Evolutionary conservation across 2,113 vertebrate genomes (phyloP).

Genomic region (Sturnira hondurensis): DNA sequence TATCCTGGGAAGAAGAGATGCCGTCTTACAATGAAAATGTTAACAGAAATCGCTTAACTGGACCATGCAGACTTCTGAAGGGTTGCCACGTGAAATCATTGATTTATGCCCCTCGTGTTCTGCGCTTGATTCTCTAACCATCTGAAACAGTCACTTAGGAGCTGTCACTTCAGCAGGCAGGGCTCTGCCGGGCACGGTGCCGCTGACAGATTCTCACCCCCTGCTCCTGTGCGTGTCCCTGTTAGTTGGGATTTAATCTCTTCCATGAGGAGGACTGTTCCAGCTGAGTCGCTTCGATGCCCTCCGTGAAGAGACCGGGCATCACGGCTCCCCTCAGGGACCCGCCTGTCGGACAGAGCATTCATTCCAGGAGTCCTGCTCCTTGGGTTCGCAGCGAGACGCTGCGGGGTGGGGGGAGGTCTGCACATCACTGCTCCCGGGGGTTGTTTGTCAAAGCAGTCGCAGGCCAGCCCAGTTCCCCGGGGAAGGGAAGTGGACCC

Average conservation of each 20-base stretch:
- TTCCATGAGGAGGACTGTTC: not conserved
- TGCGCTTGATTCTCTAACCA: not conserved
- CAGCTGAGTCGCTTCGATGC: not conserved
- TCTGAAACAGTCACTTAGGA: not conserved
- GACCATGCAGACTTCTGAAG: not conserved
- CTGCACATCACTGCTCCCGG: not conserved
- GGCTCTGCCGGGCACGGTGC: not conserved
- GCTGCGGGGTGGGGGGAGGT: fast-evolving
- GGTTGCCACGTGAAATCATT: not conserved
- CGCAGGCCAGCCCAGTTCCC: not conserved
- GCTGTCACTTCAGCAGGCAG: fast-evolving
- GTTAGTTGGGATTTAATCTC: not conserved
- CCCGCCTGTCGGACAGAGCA: not conserved
- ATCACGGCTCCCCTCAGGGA: not conserved
- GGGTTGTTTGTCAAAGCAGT: not conserved
- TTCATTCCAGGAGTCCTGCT: not conserved
- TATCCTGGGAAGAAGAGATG: not conserved
- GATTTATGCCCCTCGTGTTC: not conserved
- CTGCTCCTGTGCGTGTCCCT: not conserved
- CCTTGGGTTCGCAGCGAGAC: not conserved
- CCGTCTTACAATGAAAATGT: not conserved
- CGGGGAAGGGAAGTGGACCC: not conserved
- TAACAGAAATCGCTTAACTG: not conserved
- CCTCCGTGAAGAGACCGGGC: not conserved
- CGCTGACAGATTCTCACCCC: not conserved